A percentile compares a stretch with the other conserved stretches of the same genome.
Evolutionary conservation across 2,113 vertebrate genomes (phyloP).

Genomic region (Pachycephala philippinensis): DNA sequence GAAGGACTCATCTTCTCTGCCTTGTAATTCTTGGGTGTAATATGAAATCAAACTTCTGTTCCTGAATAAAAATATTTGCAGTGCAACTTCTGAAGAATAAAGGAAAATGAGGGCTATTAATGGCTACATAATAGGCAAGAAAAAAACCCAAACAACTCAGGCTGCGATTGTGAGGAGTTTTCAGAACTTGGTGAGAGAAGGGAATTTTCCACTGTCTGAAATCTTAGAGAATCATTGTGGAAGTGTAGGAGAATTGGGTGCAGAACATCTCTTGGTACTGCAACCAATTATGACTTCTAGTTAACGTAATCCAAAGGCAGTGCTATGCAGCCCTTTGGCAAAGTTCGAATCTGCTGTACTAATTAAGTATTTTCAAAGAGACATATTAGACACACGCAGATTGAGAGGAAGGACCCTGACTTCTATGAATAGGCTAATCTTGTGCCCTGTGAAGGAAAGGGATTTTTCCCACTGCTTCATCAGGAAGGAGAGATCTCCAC

Average conservation of each 20-base stretch:
- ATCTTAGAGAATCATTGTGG: background rate
- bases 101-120: background rate
- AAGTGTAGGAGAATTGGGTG: background rate
- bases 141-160: background rate
- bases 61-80: background rate
- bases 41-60: background rate
- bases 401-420: background rate
- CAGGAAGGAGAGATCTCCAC: background rate
- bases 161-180: background rate
- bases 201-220: background rate
- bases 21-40: background rate
- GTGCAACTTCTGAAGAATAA: background rate
- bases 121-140: background rate
- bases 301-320: background rate
- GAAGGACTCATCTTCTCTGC: background rate
- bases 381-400: background rate
- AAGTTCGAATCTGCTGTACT: background rate
- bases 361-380: slow-evolving; percentile 4
- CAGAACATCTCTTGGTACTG: background rate
- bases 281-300: background rate
- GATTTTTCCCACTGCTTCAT: background rate
- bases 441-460: background rate
- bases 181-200: background rate
- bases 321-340: background rate
- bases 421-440: background rate